Conservation (phyloP, 2,888 invertebrate genomes). For the Nematopogon swammerdamellus region DNA sequence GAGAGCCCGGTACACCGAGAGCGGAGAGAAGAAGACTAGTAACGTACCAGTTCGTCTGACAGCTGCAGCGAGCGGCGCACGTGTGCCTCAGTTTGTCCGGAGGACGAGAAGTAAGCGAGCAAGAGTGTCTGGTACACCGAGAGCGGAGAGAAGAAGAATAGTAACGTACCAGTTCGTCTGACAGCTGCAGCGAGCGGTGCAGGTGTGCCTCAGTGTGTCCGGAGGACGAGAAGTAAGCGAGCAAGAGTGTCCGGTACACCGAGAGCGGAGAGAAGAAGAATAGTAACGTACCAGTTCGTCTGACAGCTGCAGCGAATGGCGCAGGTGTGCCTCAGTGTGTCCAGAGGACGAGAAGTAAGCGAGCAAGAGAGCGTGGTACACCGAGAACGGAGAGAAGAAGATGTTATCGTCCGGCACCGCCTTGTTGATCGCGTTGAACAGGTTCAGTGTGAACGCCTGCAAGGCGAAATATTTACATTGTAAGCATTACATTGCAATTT, state of each 20-base stretch:
- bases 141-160: no score
- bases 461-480: slow-evolving; percentile 40
- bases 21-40: no score
- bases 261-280: slow-evolving; percentile 90
- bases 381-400: slow-evolving; percentile 86
- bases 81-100: no score
- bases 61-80: no score
- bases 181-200: slow-evolving; percentile 57
- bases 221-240: no score
- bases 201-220: slow-evolving; percentile 66
- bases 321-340: slow-evolving; percentile 65
- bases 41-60: no score
- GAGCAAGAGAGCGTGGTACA: slow-evolving; percentile 74
- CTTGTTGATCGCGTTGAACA: slow-evolving; percentile 64
- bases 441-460: slow-evolving; percentile 66
- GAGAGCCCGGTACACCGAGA: no score
- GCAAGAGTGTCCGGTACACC: slow-evolving; percentile 72
- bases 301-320: slow-evolving; percentile 59
- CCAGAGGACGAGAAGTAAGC: slow-evolving; percentile 76
- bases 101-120: no score
- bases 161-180: no score
- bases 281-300: slow-evolving; percentile 52
- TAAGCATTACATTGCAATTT: no score
- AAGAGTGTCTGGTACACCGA: no score
- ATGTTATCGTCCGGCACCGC: slow-evolving; percentile 69